Conservation (phyloP, 1,140 invertebrate species). For the Trachymyrmex septentrionalis region DNA sequence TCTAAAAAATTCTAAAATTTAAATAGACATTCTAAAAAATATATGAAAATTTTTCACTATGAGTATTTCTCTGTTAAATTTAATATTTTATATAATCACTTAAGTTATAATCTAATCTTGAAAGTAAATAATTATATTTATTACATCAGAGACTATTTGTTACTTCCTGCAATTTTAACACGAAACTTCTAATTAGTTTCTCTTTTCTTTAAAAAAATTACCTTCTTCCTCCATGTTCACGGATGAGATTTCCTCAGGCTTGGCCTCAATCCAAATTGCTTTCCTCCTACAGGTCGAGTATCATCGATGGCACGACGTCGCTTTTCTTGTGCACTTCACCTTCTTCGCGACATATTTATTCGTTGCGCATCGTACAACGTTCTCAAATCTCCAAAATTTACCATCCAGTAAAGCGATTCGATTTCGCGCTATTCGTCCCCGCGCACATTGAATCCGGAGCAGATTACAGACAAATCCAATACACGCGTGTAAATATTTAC, state of each 20-base stretch:
- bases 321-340: slow-evolving; percentile 19
- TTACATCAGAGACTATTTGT: neutral
- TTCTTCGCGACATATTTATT: slow-evolving; percentile 32
- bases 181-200: neutral
- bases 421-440: slow-evolving; percentile 6
- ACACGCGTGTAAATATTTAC: slow-evolving; percentile 42
- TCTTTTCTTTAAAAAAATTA: slow-evolving; percentile 29
- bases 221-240: slow-evolving; percentile 66
- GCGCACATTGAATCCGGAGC: neutral
- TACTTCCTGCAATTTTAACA: slow-evolving; percentile 13
- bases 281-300: slow-evolving; percentile 42
- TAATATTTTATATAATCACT: neutral
- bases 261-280: slow-evolving; percentile 62
- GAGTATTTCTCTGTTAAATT: neutral
- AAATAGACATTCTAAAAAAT: too few species aligned
- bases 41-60: too few species aligned
- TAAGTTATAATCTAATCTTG: neutral
- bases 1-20: too few species aligned
- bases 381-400: slow-evolving; percentile 34
- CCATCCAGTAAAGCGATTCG: neutral
- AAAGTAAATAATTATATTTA: neutral
- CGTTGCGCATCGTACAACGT: neutral
- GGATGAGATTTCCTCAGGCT: slow-evolving; percentile 32
- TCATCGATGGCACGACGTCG: slow-evolving; percentile 28
- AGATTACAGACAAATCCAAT: neutral